phyloP scores from a whole-genome alignment of 2,113 vertebrate genomes.

The Blennius ocellaris region DNA sequence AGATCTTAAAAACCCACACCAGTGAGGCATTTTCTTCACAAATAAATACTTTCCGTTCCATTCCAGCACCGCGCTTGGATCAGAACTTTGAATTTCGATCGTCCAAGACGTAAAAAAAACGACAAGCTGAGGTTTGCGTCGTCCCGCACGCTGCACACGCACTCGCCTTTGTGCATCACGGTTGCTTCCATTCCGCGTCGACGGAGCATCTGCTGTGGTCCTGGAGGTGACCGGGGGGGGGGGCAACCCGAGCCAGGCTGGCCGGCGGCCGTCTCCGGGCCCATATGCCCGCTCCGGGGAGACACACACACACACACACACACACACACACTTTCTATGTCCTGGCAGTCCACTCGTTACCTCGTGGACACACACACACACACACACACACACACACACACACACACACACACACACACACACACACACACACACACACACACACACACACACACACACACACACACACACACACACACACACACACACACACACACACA shows the following conservation, averaged over 20 bases:
- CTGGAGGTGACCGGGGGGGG: conserved; percentile 52
- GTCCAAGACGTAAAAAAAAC: too few species aligned
- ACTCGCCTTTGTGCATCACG: background rate
- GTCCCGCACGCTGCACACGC: background rate
- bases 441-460: conserved; percentile 1
- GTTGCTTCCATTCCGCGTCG: conserved; percentile 21
- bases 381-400: conserved; percentile 17
- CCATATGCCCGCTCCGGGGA: conserved; percentile 60
- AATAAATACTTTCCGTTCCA: too few species aligned
- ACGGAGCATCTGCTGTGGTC: conserved; percentile 58
- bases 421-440: conserved; percentile 44
- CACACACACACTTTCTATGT: conserved; percentile 7
- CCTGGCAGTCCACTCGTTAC: conserved; percentile 53
- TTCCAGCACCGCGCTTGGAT: too few species aligned
- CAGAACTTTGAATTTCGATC: too few species aligned
- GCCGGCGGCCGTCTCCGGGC: conserved; percentile 34
- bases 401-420: conserved; percentile 54
- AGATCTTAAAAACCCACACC: too few species aligned
- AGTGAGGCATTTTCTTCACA: too few species aligned
- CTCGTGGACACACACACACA: conserved; percentile 15
- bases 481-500: conserved; percentile 2
- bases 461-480: conserved; percentile 5
- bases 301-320: conserved; percentile 44
- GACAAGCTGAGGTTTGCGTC: too few species aligned
- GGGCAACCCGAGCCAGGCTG: conserved; percentile 62